A percentile compares a stretch with the other conserved stretches of the same genome.
Evolutionary conservation across 2,888 invertebrate species (phyloP).

Genomic region (Amiota minor): DNA sequence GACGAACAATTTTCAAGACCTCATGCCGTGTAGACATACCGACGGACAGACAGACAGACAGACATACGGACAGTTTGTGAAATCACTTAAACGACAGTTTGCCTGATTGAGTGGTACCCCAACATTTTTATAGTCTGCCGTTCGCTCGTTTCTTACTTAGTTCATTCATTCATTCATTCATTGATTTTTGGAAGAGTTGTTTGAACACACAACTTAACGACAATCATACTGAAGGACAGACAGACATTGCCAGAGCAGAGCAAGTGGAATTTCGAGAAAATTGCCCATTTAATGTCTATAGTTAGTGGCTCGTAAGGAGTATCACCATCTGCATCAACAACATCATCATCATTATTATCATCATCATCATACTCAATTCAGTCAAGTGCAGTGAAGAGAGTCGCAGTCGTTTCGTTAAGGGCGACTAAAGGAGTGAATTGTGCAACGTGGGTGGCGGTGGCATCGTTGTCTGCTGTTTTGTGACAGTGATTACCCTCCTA

Average conservation of each 20-base stretch:
- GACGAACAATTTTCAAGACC: background rate
- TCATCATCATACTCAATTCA: too few species aligned
- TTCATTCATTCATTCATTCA: constrained; percentile 6
- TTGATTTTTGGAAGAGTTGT: constrained; percentile 26
- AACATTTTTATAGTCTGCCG: constrained; percentile 7
- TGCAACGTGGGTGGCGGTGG: background rate
- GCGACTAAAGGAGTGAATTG: background rate
- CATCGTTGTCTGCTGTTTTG: background rate
- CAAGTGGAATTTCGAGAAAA: constrained; percentile 27
- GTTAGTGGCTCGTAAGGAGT: background rate
- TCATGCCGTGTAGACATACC: constrained; percentile 20
- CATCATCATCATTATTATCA: too few species aligned
- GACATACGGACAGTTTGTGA: constrained; percentile 12
- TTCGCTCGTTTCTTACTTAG: background rate
- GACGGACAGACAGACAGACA: constrained; percentile 27
- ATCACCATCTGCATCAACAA: too few species aligned
- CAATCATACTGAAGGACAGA: background rate
- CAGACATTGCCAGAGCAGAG: constrained; percentile 1
- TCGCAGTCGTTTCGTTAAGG: too few species aligned
- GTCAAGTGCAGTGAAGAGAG: too few species aligned
- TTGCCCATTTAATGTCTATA: constrained; percentile 19
- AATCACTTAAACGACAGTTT: constrained; percentile 29
- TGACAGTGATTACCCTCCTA: constrained; percentile 13
- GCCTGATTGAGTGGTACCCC: constrained; percentile 26
- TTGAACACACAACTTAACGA: constrained; percentile 6